Evolutionary conservation across 2,113 vertebrate species (phyloP), one percentile per base, ranked within the genome.

Genomic region (Lophotis ruficrista): DNA sequence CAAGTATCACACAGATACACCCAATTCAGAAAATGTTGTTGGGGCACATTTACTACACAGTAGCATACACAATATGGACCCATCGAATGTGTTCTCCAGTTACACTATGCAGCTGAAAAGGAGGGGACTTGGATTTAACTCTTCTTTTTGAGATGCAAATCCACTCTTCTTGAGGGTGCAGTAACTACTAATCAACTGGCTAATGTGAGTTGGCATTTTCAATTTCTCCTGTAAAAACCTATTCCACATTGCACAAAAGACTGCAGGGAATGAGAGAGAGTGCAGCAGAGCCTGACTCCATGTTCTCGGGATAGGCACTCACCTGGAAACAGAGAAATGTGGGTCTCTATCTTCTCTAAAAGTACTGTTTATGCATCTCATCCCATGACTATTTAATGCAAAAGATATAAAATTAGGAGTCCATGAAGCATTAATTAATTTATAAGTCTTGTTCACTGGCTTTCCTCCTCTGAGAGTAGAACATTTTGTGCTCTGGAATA

Each of bases 171-270:
- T 82, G 43, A 64, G 77, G 93, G 89, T 89, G 91, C 53, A 91
- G 50, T 96, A 96, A 95, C 89, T 93, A 83, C 96, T 95, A 91
- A 97, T 97, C 89, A 93, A 48, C 41, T 87, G 60, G 69, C 53
- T 97, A 97, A 96, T 93, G 48, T 30, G 73, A 95, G 91, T 8
- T 96, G 94, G 91, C 95, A 95, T 94, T 96, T 96, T 96, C 93
- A 96, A 89, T 97, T 96, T 96, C 89, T 96, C 65, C 89, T 84
- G 83, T 93, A 96, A 94, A 96, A 96, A 87, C 70, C 91, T 91
- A 87, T 87, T 95, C 87, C 24, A 16, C 69, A 45, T 41, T 82
- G 77, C 93, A 91, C 53, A 79, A 72, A 91, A 76, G 60, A 68
- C 78, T 84, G 87, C 61, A 92, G 69, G 81, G 65, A 95, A 87